phyloP scores from a whole-genome alignment of 30 jellyfish, hydroid and myxozoan species.

The Hydractinia echinata region DNA sequence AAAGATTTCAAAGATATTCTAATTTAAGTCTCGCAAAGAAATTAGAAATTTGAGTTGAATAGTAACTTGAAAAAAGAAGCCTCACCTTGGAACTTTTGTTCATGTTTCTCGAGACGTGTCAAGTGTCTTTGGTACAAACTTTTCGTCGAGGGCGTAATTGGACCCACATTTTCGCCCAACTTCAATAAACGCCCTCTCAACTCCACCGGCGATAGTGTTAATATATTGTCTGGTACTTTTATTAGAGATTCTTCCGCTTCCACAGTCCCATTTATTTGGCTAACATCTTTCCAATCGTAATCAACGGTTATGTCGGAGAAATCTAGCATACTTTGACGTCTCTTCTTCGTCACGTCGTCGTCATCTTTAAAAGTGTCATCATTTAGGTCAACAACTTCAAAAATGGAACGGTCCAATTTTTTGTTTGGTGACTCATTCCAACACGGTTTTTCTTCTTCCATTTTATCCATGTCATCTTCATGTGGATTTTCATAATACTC shows the following conservation, averaged over 20 bases:
- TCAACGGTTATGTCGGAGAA: constrained; percentile 48
- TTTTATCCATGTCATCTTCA: neutral
- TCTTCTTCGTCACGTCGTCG: constrained; percentile 1
- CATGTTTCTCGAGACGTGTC: constrained; percentile 12
- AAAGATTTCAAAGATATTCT: no score
- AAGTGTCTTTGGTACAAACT: constrained; percentile 63
- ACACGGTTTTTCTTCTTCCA: neutral
- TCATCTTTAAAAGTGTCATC: neutral
- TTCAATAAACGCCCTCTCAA: constrained; percentile 43
- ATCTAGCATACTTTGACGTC: neutral
- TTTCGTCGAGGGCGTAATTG: constrained; percentile 58
- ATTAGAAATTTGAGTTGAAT: no score
- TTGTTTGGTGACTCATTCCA: neutral
- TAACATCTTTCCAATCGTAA: constrained; percentile 87
- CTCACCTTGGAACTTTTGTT: neutral
- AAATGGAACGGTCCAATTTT: neutral
- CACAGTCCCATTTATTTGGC: constrained; percentile 50
- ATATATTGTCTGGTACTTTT: constrained; percentile 42
- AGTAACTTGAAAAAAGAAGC: no score
- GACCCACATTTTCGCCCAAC: constrained; percentile 84
- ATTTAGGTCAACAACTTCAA: neutral
- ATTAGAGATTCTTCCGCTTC: constrained; percentile 18
- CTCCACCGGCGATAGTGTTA: constrained; percentile 40
- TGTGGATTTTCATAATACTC: constrained; percentile 21
- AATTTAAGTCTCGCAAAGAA: no score